Percentiles rank a stretch among this genome's conserved stretches.
phyloP scores from a whole-genome alignment of 2,888 invertebrate species.

The Meiosimyza decipiens region DNA sequence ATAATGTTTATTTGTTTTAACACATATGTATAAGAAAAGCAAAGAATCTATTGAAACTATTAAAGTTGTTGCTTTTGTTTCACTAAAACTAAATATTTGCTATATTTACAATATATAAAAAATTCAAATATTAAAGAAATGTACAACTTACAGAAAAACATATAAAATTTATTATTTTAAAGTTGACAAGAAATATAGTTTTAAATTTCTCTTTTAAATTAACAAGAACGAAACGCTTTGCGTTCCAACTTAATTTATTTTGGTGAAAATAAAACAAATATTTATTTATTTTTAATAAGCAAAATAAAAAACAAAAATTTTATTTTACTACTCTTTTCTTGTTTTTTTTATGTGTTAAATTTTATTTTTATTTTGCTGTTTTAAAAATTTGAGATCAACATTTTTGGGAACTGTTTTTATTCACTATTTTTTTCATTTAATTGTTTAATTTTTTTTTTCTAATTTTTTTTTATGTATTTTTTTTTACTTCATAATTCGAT shows the following conservation, averaged over 20 bases:
- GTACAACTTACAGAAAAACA: slow-evolving; percentile 15
- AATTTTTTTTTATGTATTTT: background rate
- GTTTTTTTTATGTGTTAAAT: slow-evolving; percentile 12
- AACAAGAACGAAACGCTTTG: slow-evolving; percentile 37
- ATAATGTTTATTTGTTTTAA: no score
- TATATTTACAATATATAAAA: slow-evolving; percentile 10
- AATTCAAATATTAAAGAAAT: background rate
- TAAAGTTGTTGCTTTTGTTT: background rate
- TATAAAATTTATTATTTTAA: background rate
- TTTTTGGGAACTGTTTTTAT: slow-evolving; percentile 63
- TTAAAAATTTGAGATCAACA: slow-evolving; percentile 64
- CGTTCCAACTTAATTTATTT: slow-evolving; percentile 41
- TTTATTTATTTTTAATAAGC: slow-evolving; percentile 22
- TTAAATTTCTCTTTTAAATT: background rate
- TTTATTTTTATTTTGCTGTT: slow-evolving; percentile 7
- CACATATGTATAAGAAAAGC: background rate
- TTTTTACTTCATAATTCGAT: slow-evolving; percentile 28
- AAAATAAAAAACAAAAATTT: slow-evolving; percentile 15
- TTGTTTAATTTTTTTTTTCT: slow-evolving; percentile 39
- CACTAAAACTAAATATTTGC: slow-evolving; percentile 26
- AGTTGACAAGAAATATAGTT: slow-evolving; percentile 24
- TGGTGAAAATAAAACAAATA: no score
- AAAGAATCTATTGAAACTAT: background rate
- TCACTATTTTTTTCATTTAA: slow-evolving; percentile 39
- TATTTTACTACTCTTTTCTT: background rate